Base-by-base conservation (phyloP, 2,888 invertebrate species). In the Yponomeuta malinellus region DNA sequence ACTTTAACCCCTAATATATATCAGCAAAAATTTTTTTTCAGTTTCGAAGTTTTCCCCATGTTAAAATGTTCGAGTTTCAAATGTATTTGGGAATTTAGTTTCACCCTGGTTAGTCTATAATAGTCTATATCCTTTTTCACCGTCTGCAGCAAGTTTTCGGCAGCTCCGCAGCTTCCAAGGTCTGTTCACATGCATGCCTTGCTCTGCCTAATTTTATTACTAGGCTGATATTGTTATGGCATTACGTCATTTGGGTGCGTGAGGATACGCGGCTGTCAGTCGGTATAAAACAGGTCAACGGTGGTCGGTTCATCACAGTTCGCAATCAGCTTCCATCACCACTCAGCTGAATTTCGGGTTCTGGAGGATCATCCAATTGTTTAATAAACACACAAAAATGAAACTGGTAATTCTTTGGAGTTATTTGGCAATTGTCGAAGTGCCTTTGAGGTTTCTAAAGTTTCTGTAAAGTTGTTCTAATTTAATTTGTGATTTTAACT, bases 211-310 rank as follows among this genome's bases (percentile, higher is more conserved):
- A 67, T 71, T 67, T 67, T 15, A 70, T 65, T 52, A 70, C 64
- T 48, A 23, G 33, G 52, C 37, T 15, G 37, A 65, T 66, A 70
- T 77, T 59, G 52, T 59, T 59, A 77, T 77, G 79, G 71, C 73
- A 76, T 88, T 80, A 88, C 88, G 88, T 88, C 88, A 89, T 63
- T 69, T 71, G 73, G 74, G 77, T 79, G 82, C 83, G 83, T 84
- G 83, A 79, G 82, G 63, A 63, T 37, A 29, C 29, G 33, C 66
- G 15, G 15, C 52, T 31, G 52, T 66, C 52, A 59, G 63, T 71
- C 75, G 76, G 84, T 90, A 91, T 90, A 91, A 88, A 91, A 87
- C 85, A 79, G 86, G 85, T 84, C 83, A 84, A 76, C 77, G 67
- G 72, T 77, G 74, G 74, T 77, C 74, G 37, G 31, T 72, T 69